phyloP scores from a whole-genome alignment of 2,888 invertebrate species.

The Phragmatobia fuliginosa region DNA sequence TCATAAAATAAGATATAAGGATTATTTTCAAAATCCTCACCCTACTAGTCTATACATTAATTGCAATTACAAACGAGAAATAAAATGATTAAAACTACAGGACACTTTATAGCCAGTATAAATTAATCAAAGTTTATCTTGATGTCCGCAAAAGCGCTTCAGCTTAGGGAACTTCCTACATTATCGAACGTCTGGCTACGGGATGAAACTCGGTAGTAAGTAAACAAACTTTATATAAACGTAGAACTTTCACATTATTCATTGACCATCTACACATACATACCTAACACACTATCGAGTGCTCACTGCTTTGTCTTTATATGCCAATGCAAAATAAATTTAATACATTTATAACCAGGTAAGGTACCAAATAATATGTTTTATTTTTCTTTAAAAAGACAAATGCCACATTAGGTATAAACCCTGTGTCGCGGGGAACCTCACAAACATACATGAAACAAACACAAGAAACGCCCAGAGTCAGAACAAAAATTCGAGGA shows the following conservation, averaged over 20 bases:
- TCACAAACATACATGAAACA: too few relatives aligned
- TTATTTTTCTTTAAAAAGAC: too few relatives aligned
- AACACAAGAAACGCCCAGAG: too few relatives aligned
- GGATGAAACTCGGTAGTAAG: conserved; percentile 8
- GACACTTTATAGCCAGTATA: not conserved
- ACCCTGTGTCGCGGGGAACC: too few relatives aligned
- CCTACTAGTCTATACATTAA: not conserved
- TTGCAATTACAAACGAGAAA: too few relatives aligned
- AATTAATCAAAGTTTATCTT: conserved; percentile 9
- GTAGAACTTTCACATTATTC: conserved; percentile 5
- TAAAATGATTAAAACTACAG: not conserved
- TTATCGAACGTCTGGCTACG: conserved; percentile 10
- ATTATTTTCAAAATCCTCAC: not conserved
- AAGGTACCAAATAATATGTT: too few relatives aligned
- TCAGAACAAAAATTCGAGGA: too few relatives aligned
- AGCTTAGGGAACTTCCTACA: not conserved
- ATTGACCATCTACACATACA: not conserved
- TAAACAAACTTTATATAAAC: conserved; percentile 16
- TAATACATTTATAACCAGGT: too few relatives aligned
- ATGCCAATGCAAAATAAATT: too few relatives aligned
- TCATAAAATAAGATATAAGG: not conserved
- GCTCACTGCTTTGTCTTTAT: too few relatives aligned
- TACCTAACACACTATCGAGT: too few relatives aligned
- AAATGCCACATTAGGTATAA: too few relatives aligned
- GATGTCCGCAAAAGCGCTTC: not conserved